phyloP scores from a whole-genome alignment of 2,797 vertebrate genomes.

The Cossypha caffra region DNA sequence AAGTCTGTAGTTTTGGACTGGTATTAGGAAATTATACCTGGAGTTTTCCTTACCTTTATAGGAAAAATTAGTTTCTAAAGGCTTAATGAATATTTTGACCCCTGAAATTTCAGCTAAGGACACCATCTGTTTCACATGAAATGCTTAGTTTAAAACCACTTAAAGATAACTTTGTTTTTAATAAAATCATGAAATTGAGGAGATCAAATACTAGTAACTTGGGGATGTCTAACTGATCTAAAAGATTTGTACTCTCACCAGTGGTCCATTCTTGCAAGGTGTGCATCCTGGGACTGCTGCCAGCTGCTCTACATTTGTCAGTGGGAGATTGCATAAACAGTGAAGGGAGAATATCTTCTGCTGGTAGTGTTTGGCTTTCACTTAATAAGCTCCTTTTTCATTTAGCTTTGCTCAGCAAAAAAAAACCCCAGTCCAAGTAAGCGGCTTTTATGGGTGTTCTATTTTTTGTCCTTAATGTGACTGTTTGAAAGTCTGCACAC shows the following conservation, averaged over 20 bases:
- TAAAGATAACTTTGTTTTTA: neutral
- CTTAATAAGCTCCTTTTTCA: neutral
- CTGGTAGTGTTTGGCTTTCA: neutral
- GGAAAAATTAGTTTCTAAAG: neutral
- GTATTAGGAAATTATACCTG: neutral
- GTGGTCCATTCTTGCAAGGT: neutral
- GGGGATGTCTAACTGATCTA: neutral
- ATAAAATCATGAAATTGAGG: neutral
- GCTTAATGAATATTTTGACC: neutral
- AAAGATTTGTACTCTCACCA: neutral
- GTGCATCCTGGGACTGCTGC: neutral
- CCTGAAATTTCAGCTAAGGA: neutral
- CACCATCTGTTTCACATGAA: neutral
- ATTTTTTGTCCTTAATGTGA: neutral
- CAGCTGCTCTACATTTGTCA: neutral
- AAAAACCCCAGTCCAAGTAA: neutral
- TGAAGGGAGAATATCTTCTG: neutral
- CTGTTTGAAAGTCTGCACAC: neutral
- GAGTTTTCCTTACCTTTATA: neutral
- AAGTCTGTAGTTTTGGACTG: neutral
- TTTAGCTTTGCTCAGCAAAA: neutral
- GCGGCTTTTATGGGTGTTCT: neutral
- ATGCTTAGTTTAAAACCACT: neutral
- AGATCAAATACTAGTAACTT: neutral
- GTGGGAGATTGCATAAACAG: neutral